Conservation (phyloP, 1,140 invertebrate species). For the Eriosoma lanigerum region DNA sequence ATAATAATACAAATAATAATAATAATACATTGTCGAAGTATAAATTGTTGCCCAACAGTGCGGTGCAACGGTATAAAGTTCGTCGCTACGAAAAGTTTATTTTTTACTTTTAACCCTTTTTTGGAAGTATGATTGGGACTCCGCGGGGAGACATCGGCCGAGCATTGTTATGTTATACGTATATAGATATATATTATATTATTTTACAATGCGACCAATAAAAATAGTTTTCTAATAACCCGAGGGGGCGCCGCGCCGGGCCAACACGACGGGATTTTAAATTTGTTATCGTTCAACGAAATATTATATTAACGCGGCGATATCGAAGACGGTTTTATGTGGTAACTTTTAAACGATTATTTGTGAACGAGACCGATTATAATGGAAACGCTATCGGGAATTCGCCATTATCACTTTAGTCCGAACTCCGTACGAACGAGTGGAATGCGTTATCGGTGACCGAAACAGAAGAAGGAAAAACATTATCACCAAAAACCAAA, state of each 20-base stretch:
- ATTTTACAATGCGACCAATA: slow-evolving; percentile 9
- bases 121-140: too few relatives aligned
- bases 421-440: not conserved
- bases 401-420: slow-evolving; percentile 9
- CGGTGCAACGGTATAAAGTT: too few relatives aligned
- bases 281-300: slow-evolving; percentile 20
- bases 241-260: not conserved
- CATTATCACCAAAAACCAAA: not conserved
- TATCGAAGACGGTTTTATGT: slow-evolving; percentile 33
- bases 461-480: not conserved
- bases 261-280: not conserved
- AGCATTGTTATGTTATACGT: too few relatives aligned
- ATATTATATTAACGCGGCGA: not conserved
- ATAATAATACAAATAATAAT: too few relatives aligned
- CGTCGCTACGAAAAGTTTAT: not conserved
- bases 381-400: not conserved
- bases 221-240: slow-evolving; percentile 46
- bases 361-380: slow-evolving; percentile 18
- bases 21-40: too few relatives aligned
- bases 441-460: not conserved
- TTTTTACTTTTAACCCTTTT: too few relatives aligned
- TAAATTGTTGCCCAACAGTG: too few relatives aligned
- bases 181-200: too few relatives aligned
- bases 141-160: not conserved
- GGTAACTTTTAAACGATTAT: slow-evolving; percentile 34